A percentile compares a stretch with the other conserved stretches of the same genome.
Conservation (phyloP, 53 echinoderm and acorn worm species). For the Echinarachnius parma region DNA sequence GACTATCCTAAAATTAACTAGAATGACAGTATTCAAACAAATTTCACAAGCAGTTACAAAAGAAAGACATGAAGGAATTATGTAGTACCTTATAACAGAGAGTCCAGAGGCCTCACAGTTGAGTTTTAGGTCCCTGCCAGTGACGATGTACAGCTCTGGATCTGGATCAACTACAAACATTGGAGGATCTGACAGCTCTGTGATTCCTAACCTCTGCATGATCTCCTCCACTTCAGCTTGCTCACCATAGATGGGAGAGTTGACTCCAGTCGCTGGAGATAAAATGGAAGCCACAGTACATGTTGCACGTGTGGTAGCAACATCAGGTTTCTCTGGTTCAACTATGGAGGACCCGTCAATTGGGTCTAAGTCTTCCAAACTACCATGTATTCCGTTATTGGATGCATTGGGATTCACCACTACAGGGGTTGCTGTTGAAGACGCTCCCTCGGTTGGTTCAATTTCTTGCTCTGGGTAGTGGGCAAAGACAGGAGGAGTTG, state of each 20-base stretch:
- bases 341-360: no score
- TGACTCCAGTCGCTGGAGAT: background rate
- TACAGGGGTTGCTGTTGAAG: background rate
- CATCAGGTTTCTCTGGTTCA: no score
- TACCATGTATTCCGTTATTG: no score
- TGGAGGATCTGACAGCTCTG: slow-evolving; percentile 5
- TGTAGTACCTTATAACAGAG: slow-evolving; percentile 16
- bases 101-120: slow-evolving; percentile 25
- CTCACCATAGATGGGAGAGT: background rate
- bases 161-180: slow-evolving; percentile 16
- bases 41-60: no score
- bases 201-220: slow-evolving; percentile 4
- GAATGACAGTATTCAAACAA: no score
- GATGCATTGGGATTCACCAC: no score
- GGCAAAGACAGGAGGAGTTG: no score
- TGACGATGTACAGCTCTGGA: slow-evolving; percentile 17
- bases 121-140: slow-evolving; percentile 3
- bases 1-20: no score
- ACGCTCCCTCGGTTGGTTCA: background rate
- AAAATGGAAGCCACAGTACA: background rate
- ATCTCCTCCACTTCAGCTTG: slow-evolving; percentile 21
- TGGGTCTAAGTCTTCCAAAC: no score
- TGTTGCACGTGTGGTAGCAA: background rate
- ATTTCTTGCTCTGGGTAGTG: no score
- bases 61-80: no score